These are phyloP conservation scores for Cephalopachus bancanus DNA, from an alignment of 2,797 vertebrate genomes.

Conservation along the genomic window DNA sequence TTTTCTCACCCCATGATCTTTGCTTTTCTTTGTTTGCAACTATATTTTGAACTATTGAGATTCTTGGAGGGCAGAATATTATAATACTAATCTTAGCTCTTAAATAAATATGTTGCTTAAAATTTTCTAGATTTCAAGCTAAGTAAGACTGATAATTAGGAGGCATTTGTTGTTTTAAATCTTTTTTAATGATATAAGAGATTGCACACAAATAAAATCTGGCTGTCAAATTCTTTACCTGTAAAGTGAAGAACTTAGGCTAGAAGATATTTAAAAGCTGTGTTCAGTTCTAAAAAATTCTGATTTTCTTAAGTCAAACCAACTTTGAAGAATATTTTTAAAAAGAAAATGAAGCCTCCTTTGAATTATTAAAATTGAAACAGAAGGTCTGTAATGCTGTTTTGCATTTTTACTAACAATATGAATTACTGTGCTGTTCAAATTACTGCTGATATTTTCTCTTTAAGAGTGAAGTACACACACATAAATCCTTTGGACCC, in stretches of 20 bases:
- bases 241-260: neutral
- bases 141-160: constrained; percentile 26
- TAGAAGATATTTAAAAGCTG: constrained; percentile 36
- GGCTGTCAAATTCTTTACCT: constrained; percentile 23
- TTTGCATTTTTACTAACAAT: constrained; percentile 41
- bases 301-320: neutral
- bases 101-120: constrained; percentile 57
- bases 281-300: constrained; percentile 8
- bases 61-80: constrained; percentile 33
- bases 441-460: constrained; percentile 24
- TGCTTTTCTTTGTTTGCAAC: neutral
- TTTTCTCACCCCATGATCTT: neutral
- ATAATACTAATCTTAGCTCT: constrained; percentile 51
- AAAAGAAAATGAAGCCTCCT: neutral
- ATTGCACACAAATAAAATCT: constrained; percentile 56
- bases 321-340: neutral
- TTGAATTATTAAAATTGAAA: constrained; percentile 50
- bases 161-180: constrained; percentile 48
- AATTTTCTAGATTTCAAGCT: constrained; percentile 27
- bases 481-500: neutral
- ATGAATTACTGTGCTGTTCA: neutral
- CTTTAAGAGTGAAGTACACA: neutral
- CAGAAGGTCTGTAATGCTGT: neutral
- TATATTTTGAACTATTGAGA: constrained; percentile 43
- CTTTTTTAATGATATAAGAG: constrained; percentile 34